These are phyloP conservation scores for Bimastos eiseni DNA, from an alignment of 2,888 invertebrate genomes.

Conservation along the genomic window DNA sequence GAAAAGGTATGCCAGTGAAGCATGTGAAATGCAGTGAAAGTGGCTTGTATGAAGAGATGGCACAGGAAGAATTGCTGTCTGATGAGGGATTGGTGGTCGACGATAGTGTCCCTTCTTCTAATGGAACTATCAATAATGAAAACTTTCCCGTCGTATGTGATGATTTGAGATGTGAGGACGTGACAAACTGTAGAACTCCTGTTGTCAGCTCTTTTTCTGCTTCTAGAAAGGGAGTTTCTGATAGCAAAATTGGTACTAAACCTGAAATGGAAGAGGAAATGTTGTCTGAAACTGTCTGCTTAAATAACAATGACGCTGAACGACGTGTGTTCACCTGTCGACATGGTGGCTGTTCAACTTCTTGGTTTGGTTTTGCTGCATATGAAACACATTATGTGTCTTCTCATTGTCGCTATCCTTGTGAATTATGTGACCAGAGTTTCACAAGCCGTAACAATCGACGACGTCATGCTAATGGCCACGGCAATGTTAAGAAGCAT, in stretches of 20 bases:
- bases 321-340: constrained; percentile 19
- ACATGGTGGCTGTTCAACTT: constrained; percentile 33
- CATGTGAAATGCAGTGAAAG: constrained; percentile 15
- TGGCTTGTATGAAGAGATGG: neutral
- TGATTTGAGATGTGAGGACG: neutral
- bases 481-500: constrained; percentile 36
- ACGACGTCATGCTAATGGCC: constrained; percentile 42
- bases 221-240: neutral
- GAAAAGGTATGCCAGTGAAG: constrained; percentile 29
- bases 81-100: neutral
- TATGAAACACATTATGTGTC: constrained; percentile 42
- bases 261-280: neutral
- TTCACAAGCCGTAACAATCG: constrained; percentile 45
- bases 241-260: neutral
- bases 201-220: neutral
- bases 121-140: neutral
- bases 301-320: constrained; percentile 26
- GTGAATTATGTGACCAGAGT: constrained; percentile 43
- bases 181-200: neutral
- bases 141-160: neutral
- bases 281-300: constrained; percentile 1
- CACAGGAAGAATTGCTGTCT: neutral
- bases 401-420: constrained; percentile 42
- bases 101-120: neutral
- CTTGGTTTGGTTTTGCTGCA: constrained; percentile 34